Evolutionary conservation across 1,140 invertebrate species (phyloP), one percentile per base, ranked within the genome.

Genomic region (Leptopilina clavipes): DNA sequence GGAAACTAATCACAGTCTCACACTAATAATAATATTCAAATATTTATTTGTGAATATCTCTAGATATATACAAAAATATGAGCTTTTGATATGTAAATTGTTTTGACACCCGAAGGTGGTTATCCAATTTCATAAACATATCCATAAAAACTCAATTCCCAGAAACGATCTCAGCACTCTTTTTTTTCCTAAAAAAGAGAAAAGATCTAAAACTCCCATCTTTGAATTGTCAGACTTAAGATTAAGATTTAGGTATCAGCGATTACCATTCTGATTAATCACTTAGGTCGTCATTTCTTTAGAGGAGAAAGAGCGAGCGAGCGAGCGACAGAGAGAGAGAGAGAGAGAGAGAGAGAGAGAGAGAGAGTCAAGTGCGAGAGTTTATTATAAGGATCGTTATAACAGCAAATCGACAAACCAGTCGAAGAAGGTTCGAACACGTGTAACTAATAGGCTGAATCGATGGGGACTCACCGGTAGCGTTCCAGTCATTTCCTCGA

Each of bases 401-500:
- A 65, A 65, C 59, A 65, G 59, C 59, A 65, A 65, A 65, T n/a
- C 12, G 25, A 31, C 59, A 14, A 65, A 65, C 59, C 59, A 65
- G 59, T 65, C 25, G 25, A 65, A 65, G 59, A 37, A 65, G 22
- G 59, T 65, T 65, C 22, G 59, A 65, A 65, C 59, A 65, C 59
- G 59, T 65, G 59, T 65, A 65, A 65, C 59, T 65, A 65, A 65
- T 65, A 65, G 59, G 59, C 22, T 65, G 59, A 65, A 25, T 65
- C 59, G 48, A 70, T 71, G 54, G 70, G 70, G 48, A 76, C 77
- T 72, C 17, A 75, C 76, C 80, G 73, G 81, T 84, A 81, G 81
- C 79, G 83, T 84, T 82, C 79, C 72, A 81, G 37, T 74, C 76
- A 82, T 82, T 85, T 85, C 84, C 79, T 82, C 82, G 82, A 83